Percentiles rank a stretch among this genome's conserved stretches.
Evolutionary conservation across 2,888 invertebrate genomes (phyloP).

Genomic region (Mimumesa dahlbomi): DNA sequence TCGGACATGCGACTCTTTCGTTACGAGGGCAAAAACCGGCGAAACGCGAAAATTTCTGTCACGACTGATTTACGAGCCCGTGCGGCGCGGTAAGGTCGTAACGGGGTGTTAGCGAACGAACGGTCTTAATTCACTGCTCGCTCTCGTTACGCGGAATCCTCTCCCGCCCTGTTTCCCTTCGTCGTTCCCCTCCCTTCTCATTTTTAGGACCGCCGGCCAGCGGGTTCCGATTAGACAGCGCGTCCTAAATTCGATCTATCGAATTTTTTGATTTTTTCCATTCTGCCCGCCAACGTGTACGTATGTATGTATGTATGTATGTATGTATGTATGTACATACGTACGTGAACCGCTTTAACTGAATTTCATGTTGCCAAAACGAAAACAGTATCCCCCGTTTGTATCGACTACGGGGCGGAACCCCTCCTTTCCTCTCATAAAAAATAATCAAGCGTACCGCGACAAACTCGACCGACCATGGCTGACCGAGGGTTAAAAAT

Average conservation of each 20-base stretch:
- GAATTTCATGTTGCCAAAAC: no score
- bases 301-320: no score
- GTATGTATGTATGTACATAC: no score
- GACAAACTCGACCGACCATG: constrained; percentile 70
- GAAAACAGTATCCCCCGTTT: no score
- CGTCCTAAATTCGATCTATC: no score
- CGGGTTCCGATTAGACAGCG: no score
- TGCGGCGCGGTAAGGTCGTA: constrained; percentile 71
- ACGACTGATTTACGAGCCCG: constrained; percentile 71
- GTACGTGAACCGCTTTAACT: no score
- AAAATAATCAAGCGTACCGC: constrained; percentile 76
- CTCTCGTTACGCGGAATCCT: constrained; percentile 57
- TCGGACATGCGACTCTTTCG: constrained; percentile 31
- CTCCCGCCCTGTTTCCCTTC: constrained; percentile 36
- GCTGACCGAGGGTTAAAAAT: constrained; percentile 23
- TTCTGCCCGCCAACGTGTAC: no score
- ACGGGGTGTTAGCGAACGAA: constrained; percentile 76
- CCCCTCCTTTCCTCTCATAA: no score
- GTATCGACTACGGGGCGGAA: no score
- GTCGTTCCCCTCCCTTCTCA: no score
- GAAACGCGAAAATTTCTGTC: constrained; percentile 70
- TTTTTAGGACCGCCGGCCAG: constrained; percentile 52
- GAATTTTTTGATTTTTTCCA: no score
- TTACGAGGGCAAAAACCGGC: constrained; percentile 50
- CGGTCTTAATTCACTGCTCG: constrained; percentile 73